Evolutionary conservation across 37 sponge, comb jelly and placozoan species (phyloP), one percentile per base, ranked within the genome.

Genomic region (Haliclona indistincta): DNA sequence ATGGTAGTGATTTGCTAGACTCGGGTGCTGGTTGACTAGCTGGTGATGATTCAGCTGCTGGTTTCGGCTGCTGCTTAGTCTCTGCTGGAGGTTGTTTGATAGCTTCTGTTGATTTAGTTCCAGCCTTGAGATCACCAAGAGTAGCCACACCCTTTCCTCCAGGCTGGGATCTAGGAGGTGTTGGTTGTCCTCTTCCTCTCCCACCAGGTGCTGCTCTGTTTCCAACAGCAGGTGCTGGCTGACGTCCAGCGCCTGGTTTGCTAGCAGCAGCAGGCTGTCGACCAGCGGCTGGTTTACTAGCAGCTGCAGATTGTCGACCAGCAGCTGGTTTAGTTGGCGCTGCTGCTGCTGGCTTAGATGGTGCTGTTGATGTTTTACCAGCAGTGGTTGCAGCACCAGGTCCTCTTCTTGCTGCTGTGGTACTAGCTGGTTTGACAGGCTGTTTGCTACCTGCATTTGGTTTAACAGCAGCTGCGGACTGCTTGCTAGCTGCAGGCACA

Each of bases 71-170:
- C 4, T 40, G 41, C 38, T 69, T 71, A 2, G 40, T 62, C 7
- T 51, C 47, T 19, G 28, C 65, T 1, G 64, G 34, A 3, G 56
- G 60, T 43, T 40, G 55, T 0, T 10, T 53, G 30, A 28, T 44
- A 54, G 74, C 37, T 0, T 67, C 17, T 49, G 64, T 0, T 29
- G 73, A 8, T 13, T 28, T 58, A 7, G 36, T 49, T 17, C 83
- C 84, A 37, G 83, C n/a, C 38, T 91, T 91, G 10, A 82, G 75
- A 30, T 88, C 85, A 32, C 85, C 85, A 3, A 84, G 63, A 35
- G 93, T 84, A 70, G 93, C 93, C 11, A 87, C 88, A 68, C 30
- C 54, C 68, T 92, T 92, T 15, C 76, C 84, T 54, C 20, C 34
- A 15, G 80, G 28, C 30, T 47, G 44, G 4, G 58, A 35, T 32